Conservation (phyloP, 2,113 vertebrate species). For the Myxocyprinus asiaticus region DNA sequence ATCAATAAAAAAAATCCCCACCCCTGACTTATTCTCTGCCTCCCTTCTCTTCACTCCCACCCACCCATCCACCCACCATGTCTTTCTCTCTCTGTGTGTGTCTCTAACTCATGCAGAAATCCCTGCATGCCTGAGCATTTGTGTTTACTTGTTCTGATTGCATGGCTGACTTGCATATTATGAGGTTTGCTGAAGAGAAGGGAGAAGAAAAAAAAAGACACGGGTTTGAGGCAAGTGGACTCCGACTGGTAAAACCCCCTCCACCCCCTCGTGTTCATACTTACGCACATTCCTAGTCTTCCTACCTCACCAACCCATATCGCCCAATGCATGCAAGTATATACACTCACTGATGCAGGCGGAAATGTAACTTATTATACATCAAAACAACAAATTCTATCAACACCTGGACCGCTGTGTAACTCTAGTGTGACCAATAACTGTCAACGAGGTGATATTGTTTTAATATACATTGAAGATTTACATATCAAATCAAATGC, state of each 20-base stretch:
- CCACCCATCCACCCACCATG: constrained; percentile 22
- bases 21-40: constrained; percentile 60
- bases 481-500: too few species aligned
- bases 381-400: constrained; percentile 8
- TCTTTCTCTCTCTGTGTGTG: constrained; percentile 60
- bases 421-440: not conserved
- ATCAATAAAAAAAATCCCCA: constrained; percentile 56
- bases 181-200: constrained; percentile 64
- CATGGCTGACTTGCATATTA: constrained; percentile 67
- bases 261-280: constrained; percentile 53
- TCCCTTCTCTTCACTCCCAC: constrained; percentile 63
- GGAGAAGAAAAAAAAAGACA: constrained; percentile 35
- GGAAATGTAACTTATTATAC: not conserved
- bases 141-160: constrained; percentile 77
- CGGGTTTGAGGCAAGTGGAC: constrained; percentile 58
- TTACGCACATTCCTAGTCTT: not conserved
- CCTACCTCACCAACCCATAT: not conserved
- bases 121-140: constrained; percentile 71
- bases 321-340: constrained; percentile 8
- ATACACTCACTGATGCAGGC: not conserved
- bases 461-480: too few species aligned
- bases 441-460: too few species aligned
- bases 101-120: constrained; percentile 77
- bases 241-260: constrained; percentile 64
- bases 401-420: not conserved